Conservation (phyloP, 30 jellyfish, hydroid and myxozoan species). For the Euphysa ruthae region DNA sequence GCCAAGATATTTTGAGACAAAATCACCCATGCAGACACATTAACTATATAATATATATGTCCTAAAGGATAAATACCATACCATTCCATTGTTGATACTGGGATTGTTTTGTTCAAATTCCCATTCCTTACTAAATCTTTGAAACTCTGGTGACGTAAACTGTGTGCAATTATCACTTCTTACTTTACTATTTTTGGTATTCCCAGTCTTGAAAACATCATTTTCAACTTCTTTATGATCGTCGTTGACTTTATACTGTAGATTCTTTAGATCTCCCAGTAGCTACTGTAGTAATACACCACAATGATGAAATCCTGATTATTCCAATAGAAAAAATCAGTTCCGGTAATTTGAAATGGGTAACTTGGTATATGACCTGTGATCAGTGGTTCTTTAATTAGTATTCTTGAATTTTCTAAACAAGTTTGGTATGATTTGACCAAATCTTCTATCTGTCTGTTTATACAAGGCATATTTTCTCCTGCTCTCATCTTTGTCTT, state of each 20-base stretch:
- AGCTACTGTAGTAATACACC: not conserved
- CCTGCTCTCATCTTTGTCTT: slow-evolving; percentile 13
- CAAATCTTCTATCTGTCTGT: slow-evolving; percentile 17
- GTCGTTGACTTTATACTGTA: not conserved
- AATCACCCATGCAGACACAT: too few species aligned
- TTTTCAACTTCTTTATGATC: not conserved
- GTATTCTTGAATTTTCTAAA: not conserved
- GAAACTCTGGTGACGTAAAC: not conserved
- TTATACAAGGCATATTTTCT: slow-evolving; percentile 12
- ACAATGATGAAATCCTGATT: not conserved
- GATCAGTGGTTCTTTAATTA: not conserved
- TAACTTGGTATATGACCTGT: too few species aligned
- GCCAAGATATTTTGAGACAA: too few species aligned
- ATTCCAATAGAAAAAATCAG: not conserved
- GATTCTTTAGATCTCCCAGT: not conserved
- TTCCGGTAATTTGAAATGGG: not conserved
- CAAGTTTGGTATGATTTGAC: slow-evolving; percentile 25
- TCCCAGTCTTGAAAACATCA: slow-evolving; percentile 4
- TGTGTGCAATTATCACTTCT: not conserved
- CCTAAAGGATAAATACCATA: too few species aligned
- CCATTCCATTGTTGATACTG: too few species aligned
- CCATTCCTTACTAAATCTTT: not conserved
- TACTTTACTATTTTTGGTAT: not conserved
- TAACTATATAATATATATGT: too few species aligned
- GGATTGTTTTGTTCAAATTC: too few species aligned